Conservation (phyloP, 2,797 vertebrate species). For the Lophius americanus region DNA sequence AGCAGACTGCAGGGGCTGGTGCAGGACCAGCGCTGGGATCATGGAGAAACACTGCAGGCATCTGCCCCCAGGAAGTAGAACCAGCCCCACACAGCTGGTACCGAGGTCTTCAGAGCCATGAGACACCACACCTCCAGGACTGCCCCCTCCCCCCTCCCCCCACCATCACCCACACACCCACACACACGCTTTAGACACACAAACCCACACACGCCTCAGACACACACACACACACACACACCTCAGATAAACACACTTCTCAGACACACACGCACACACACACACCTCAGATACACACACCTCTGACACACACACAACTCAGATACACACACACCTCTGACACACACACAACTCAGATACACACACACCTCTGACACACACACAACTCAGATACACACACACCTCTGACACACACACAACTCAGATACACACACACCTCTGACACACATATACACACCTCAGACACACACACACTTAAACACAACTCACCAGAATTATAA, state of each 20-base stretch:
- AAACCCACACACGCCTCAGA: constrained; percentile 4
- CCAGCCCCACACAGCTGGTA: constrained; percentile 80
- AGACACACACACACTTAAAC: too few relatives aligned
- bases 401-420: not conserved
- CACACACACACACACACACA: constrained; percentile 8
- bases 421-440: too few relatives aligned
- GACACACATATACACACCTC: constrained; percentile 4
- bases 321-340: not conserved
- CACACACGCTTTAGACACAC: constrained; percentile 9
- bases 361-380: constrained; percentile 3
- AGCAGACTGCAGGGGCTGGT: constrained; percentile 76
- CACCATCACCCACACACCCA: constrained; percentile 7
- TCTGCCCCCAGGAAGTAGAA: constrained; percentile 80
- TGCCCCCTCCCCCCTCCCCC: constrained; percentile 12
- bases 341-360: not conserved
- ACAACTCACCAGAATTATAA: constrained; percentile 54
- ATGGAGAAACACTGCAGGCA: constrained; percentile 79
- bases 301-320: not conserved
- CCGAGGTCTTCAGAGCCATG: constrained; percentile 73
- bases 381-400: not conserved
- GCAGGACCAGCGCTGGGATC: constrained; percentile 79
- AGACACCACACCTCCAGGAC: constrained; percentile 70
- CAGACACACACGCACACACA: constrained; percentile 7
- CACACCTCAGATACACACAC: not conserved
- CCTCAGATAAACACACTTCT: constrained; percentile 4